These are phyloP conservation scores for Triplophysa rosa DNA, from an alignment of 2,113 vertebrate genomes.

Conservation along the genomic window DNA sequence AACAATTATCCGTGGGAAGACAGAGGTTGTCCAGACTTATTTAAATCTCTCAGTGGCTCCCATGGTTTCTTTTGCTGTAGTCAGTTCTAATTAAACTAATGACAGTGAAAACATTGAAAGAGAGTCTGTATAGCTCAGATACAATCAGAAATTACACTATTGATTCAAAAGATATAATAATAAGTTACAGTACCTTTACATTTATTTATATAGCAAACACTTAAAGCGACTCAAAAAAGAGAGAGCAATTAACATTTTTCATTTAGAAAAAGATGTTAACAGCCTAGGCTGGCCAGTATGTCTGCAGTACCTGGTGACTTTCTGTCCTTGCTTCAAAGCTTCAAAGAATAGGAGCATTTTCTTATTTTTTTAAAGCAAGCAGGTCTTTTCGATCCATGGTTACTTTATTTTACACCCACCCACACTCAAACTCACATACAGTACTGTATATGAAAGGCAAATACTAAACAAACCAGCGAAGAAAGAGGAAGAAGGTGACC, in stretches of 20 bases:
- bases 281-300: not conserved
- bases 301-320: not conserved
- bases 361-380: not conserved
- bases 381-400: not conserved
- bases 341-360: conserved; percentile 25
- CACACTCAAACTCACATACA: not conserved
- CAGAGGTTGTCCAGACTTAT: not conserved
- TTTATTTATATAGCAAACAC: too few species aligned
- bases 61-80: not conserved
- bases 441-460: not conserved
- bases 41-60: not conserved
- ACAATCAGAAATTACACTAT: not conserved
- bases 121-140: not conserved
- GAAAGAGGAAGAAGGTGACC: conserved; percentile 24
- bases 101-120: not conserved
- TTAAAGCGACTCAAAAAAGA: too few species aligned
- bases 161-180: conserved; percentile 23
- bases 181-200: not conserved
- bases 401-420: not conserved
- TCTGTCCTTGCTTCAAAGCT: conserved; percentile 13
- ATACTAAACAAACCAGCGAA: conserved; percentile 22
- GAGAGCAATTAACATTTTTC: too few species aligned
- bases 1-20: not conserved
- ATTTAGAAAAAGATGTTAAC: too few species aligned
- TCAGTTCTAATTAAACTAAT: not conserved